These are phyloP conservation scores for Eumacrocentrus americanus DNA, from an alignment of 2,888 invertebrate species.

Conservation along the genomic window DNA sequence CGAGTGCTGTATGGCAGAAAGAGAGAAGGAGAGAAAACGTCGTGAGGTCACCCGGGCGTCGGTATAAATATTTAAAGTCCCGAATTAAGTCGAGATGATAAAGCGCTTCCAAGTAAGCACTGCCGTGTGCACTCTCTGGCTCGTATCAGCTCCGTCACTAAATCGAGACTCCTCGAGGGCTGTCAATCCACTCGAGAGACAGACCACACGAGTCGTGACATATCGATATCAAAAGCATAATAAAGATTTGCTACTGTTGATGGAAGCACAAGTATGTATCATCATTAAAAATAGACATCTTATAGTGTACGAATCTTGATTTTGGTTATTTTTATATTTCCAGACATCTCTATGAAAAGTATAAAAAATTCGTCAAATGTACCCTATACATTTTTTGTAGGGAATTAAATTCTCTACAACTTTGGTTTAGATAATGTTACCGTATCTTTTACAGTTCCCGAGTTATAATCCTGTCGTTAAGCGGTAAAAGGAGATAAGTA, in stretches of 20 bases:
- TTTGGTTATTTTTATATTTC: no score
- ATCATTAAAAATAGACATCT: not conserved
- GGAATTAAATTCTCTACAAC: no score
- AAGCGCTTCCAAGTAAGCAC: constrained; percentile 53
- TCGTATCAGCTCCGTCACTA: constrained; percentile 28
- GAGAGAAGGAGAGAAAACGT: constrained; percentile 24
- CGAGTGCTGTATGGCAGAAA: constrained; percentile 28
- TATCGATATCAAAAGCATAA: constrained; percentile 12
- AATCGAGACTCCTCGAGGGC: constrained; percentile 36
- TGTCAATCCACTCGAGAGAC: constrained; percentile 44
- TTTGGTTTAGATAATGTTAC: no score
- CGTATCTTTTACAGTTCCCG: no score
- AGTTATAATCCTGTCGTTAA: no score
- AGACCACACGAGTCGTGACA: constrained; percentile 25
- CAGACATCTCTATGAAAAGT: no score
- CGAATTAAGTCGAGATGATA: constrained; percentile 58
- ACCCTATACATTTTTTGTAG: no score
- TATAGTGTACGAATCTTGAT: no score
- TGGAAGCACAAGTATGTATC: not conserved
- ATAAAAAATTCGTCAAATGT: no score
- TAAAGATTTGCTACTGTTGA: constrained; percentile 8
- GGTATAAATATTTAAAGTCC: constrained; percentile 59
- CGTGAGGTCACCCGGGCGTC: constrained; percentile 52
- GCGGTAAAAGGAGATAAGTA: no score
- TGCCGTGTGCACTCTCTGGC: constrained; percentile 47